Evolutionary conservation across 2,797 vertebrate species (phyloP).

Genomic region (Threskiornis aethiopicus): DNA sequence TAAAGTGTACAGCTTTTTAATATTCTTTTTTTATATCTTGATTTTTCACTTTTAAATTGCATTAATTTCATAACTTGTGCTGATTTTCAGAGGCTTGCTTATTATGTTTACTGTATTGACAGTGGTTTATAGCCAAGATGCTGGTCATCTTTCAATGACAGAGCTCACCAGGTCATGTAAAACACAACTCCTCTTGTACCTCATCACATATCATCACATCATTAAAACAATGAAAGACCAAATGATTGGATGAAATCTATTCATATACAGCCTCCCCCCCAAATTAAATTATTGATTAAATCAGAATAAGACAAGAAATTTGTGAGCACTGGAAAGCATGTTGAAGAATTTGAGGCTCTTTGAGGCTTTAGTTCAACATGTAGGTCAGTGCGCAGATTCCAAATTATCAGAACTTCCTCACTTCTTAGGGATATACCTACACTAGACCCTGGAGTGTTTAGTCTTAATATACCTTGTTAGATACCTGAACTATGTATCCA

Average conservation of each 20-base stretch:
- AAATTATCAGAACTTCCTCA: neutral
- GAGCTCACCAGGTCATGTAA: neutral
- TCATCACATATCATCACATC: neutral
- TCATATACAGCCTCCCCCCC: neutral
- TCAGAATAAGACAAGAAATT: neutral
- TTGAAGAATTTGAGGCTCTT: neutral
- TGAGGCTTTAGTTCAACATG: neutral
- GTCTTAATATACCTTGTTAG: neutral
- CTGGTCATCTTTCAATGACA: neutral
- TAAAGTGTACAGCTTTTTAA: neutral
- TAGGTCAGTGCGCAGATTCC: neutral
- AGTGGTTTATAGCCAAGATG: neutral
- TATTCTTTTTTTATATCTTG: neutral
- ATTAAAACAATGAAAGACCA: neutral
- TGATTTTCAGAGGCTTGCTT: neutral
- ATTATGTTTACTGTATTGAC: neutral
- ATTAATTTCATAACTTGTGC: neutral
- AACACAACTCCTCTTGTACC: neutral
- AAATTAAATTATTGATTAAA: neutral
- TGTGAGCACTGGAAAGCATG: neutral
- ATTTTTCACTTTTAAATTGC: neutral
- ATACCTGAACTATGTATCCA: neutral
- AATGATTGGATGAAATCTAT: neutral
- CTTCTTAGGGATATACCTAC: neutral
- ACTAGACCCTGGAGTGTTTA: neutral